These are phyloP conservation scores for Mamestra configurata DNA, from an alignment of 1,140 invertebrate species.

Conservation along the genomic window DNA sequence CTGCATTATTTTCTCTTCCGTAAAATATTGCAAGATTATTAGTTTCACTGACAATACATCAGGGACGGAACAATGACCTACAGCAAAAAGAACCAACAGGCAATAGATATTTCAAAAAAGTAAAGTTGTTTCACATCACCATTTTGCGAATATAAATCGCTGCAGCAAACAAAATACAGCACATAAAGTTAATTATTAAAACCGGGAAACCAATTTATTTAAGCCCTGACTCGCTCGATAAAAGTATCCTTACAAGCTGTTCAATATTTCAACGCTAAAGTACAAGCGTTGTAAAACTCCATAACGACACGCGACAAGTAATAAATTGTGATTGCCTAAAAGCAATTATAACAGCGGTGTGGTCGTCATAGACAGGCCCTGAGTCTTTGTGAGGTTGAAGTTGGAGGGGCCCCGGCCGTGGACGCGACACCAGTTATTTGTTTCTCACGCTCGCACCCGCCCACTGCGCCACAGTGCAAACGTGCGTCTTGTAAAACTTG, in stretches of 20 bases:
- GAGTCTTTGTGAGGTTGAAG: conserved; percentile 60
- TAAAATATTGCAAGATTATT: conserved; percentile 39
- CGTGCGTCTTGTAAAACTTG: conserved; percentile 64
- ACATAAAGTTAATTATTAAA: conserved; percentile 45
- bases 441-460: conserved; percentile 84
- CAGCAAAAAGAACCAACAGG: background rate
- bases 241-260: conserved; percentile 45
- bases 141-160: conserved; percentile 8
- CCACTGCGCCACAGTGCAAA: conserved; percentile 73
- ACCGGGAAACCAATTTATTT: conserved; percentile 34
- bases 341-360: conserved; percentile 63
- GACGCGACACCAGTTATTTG: conserved; percentile 80
- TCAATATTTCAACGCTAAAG: conserved; percentile 41
- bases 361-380: conserved; percentile 51
- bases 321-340: conserved; percentile 63
- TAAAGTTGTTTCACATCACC: background rate
- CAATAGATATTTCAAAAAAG: background rate
- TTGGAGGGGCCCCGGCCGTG: conserved; percentile 67
- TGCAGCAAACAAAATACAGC: conserved; percentile 3
- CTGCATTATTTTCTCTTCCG: conserved; percentile 5
- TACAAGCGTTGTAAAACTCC: conserved; percentile 44
- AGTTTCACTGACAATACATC: conserved; percentile 4
- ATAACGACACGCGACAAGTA: conserved; percentile 55
- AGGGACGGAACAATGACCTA: background rate
- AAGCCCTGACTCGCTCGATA: conserved; percentile 35